These are phyloP conservation scores for Phyllotreta cruciferae DNA, from an alignment of 2,888 invertebrate species.

Conservation along the genomic window DNA sequence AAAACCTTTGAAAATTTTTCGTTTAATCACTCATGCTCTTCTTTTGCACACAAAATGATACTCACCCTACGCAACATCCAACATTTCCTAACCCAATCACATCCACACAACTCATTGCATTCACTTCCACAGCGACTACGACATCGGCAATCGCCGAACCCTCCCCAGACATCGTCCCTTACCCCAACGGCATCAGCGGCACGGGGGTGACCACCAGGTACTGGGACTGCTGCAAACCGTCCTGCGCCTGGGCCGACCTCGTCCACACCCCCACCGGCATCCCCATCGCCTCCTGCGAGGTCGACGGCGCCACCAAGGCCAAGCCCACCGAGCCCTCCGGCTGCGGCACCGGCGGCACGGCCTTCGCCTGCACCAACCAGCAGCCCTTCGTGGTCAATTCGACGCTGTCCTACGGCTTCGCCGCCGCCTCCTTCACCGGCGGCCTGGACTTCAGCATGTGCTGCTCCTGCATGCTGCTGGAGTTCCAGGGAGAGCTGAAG, in stretches of 20 bases:
- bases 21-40: too few relatives aligned
- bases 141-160: constrained; percentile 1
- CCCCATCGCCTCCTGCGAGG: constrained; percentile 36
- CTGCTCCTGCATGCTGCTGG: constrained; percentile 38
- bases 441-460: constrained; percentile 34
- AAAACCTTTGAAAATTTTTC: too few relatives aligned
- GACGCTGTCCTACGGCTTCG: constrained; percentile 33
- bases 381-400: constrained; percentile 35
- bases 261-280: constrained; percentile 28
- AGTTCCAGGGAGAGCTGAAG: constrained; percentile 33
- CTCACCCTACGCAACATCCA: too few relatives aligned
- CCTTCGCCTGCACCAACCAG: constrained; percentile 38
- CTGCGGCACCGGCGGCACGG: constrained; percentile 35
- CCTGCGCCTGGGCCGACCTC: constrained; percentile 39
- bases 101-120: too few relatives aligned
- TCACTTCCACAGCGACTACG: too few relatives aligned
- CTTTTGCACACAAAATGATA: too few relatives aligned
- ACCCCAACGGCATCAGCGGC: constrained; percentile 38
- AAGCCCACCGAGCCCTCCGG: constrained; percentile 11
- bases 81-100: too few relatives aligned
- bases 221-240: constrained; percentile 45
- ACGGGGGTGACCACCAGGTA: constrained; percentile 39
- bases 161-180: constrained; percentile 32
- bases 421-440: constrained; percentile 33
- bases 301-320: constrained; percentile 32